phyloP scores from a whole-genome alignment of 2,113 vertebrate genomes.

The Hydrolagus affinis region DNA sequence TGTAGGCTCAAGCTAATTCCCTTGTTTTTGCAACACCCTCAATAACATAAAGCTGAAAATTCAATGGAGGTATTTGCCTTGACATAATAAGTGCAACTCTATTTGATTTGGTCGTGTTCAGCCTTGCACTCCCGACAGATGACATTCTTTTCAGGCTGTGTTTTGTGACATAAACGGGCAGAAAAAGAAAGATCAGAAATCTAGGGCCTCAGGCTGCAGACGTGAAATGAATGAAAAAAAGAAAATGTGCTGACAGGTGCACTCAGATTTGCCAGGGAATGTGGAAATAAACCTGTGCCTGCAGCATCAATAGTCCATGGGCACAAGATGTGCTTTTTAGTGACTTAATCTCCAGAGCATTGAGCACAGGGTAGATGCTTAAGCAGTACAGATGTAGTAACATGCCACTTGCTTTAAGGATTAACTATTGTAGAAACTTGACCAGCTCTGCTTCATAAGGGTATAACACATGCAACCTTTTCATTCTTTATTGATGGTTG shows the following conservation, averaged over 20 bases:
- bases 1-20: neutral
- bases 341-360: neutral
- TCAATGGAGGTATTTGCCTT: neutral
- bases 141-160: neutral
- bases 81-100: neutral
- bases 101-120: constrained; percentile 10
- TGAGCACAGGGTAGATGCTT: neutral
- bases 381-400: constrained; percentile 6
- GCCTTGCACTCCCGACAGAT: neutral
- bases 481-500: too few species aligned
- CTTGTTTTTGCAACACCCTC: neutral
- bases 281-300: constrained; percentile 14
- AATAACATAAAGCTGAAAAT: neutral
- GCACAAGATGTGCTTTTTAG: neutral
- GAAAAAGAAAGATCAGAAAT: constrained; percentile 20
- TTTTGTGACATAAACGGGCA: constrained; percentile 18
- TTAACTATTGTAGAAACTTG: neutral
- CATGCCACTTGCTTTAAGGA: neutral
- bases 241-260: constrained; percentile 11
- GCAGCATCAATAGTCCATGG: constrained; percentile 1
- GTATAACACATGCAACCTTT: too few species aligned
- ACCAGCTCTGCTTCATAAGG: neutral
- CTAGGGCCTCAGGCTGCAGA: constrained; percentile 4
- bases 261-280: constrained; percentile 9
- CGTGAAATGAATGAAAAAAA: neutral